Percentiles rank a stretch among this genome's conserved stretches.
These are phyloP conservation scores for Pantherophis vulpinus DNA, from an alignment of 2,797 vertebrate genomes.

Conservation along the genomic window DNA sequence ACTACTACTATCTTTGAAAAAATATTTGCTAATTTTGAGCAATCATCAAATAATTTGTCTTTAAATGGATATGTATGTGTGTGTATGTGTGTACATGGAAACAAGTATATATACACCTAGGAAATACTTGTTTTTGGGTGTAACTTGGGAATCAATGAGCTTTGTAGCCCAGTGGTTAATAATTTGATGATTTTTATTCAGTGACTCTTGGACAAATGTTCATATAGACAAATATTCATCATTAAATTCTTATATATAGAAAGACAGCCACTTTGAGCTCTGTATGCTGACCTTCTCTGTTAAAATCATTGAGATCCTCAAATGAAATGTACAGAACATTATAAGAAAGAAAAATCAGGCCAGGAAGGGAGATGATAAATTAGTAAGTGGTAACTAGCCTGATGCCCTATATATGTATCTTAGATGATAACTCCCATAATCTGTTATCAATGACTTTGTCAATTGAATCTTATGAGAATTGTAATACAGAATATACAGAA, in stretches of 20 bases:
- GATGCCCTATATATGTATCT: not conserved
- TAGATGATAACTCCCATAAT: not conserved
- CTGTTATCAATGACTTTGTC: not conserved
- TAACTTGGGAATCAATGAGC: constrained; percentile 9
- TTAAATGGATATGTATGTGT: not conserved
- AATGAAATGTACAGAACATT: not conserved
- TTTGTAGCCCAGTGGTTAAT: constrained; percentile 26
- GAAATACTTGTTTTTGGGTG: constrained; percentile 16
- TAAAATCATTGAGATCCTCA: fast-evolving
- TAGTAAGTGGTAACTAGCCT: not conserved
- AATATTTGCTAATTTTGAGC: not conserved
- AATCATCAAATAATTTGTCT: not conserved
- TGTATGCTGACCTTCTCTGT: not conserved
- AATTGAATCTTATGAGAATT: not conserved
- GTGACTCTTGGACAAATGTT: constrained; percentile 3
- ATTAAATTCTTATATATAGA: not conserved
- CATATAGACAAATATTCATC: not conserved
- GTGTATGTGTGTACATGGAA: not conserved
- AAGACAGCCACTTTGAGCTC: not conserved
- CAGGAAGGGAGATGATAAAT: constrained; percentile 1
- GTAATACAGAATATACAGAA: not conserved
- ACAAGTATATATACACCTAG: not conserved
- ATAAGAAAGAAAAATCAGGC: not conserved
- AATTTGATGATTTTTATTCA: constrained; percentile 23
- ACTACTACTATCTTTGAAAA: not conserved